Base-by-base conservation (phyloP, 2,113 vertebrate genomes). In the Serinus canaria region DNA sequence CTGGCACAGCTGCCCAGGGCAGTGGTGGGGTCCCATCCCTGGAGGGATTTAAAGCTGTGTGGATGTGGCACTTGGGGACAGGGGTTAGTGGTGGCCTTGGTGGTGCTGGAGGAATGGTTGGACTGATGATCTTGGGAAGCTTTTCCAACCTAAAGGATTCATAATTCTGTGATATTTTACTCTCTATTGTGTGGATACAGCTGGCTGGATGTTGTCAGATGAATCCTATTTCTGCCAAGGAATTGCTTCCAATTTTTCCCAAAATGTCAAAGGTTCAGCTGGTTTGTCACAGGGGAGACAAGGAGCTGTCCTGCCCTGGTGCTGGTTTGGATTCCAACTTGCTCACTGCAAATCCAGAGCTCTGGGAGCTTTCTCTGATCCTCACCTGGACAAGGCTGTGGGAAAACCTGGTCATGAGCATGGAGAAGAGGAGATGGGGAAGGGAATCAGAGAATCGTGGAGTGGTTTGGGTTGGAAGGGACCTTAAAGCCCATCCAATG, bases 121-220 rank as follows among this genome's bases (percentile, higher is more conserved):
- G 55, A 31, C 21, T 47, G 24, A 52, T 41, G 24, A 35, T 27
- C 30, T 60, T 30, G 47, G 41, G 62, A 68, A 59, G 9, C 12
- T 76, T 68, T 41, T 47, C 62, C 30, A 62, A 5, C 16, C n/a
- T 27, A 39, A 81, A 73, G 13, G 33, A 66, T 66, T 81, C 27
- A 22, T 52, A 58, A 37, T 27, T 62, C 30, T 69, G 30, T 19
- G 35, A 14, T 35, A 7, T 59, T 84, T 76, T 81, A 37, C 43
- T 22, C 4, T 64, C 8, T n/a, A 0, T 30, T 31, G 7, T 1
- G 4, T 31, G 25, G 25, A 12, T 31, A 13, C 39, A 67, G 20
- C 47, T 81, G 41, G 15, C 3, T 76, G 76, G 59, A 14, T 58
- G 9, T 28, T 63, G 9, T 25, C 41, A 9, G 58, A 8, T 20